These are phyloP conservation scores for Columba janthina DNA, from an alignment of 2,113 vertebrate species.

Conservation along the genomic window DNA sequence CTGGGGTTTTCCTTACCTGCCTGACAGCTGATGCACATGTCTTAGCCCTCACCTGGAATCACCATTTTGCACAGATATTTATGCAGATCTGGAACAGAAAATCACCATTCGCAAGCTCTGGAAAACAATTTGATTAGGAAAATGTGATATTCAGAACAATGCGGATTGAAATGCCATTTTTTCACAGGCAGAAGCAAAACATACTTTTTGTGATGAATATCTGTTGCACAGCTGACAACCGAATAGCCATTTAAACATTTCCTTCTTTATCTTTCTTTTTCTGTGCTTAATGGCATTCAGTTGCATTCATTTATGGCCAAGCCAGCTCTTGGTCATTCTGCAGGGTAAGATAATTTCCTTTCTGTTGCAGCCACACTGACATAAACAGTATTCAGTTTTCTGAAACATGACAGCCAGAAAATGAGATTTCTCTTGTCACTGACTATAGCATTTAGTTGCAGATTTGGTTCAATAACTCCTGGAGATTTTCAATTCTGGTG, in stretches of 20 bases:
- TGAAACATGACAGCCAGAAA: constrained; percentile 74
- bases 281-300: background rate
- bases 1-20: background rate
- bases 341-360: constrained; percentile 54
- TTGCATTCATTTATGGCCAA: background rate
- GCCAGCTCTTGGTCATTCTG: constrained; percentile 36
- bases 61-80: background rate
- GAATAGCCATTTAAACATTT: background rate
- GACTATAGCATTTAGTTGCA: constrained; percentile 72
- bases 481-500: constrained; percentile 67
- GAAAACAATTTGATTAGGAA: background rate
- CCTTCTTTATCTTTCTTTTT: constrained; percentile 6
- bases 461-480: constrained; percentile 71
- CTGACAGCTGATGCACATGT: rapidly evolving
- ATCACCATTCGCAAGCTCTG: background rate
- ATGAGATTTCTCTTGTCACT: constrained; percentile 73
- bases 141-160: background rate
- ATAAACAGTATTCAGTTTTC: constrained; percentile 42
- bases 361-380: constrained; percentile 46
- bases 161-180: background rate
- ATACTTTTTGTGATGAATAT: background rate
- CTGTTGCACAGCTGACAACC: background rate
- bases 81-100: background rate
- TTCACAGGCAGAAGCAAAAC: background rate
- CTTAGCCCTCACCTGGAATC: background rate